These are phyloP conservation scores for Conomelus anceps DNA, from an alignment of 2,888 invertebrate species.

Conservation along the genomic window DNA sequence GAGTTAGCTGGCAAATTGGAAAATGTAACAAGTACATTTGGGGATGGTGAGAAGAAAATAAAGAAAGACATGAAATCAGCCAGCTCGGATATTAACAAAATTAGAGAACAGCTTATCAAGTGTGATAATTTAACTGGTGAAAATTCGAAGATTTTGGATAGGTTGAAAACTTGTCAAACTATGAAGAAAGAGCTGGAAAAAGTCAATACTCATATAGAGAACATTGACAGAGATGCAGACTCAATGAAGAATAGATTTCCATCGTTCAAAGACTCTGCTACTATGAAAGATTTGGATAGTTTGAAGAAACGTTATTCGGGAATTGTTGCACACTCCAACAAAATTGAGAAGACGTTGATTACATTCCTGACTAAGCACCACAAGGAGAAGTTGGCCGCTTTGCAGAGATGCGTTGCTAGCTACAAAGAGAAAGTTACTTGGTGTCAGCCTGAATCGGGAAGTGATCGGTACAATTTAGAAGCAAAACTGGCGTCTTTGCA, in stretches of 20 bases:
- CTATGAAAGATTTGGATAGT: slow-evolving; percentile 74
- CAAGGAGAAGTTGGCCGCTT: slow-evolving; percentile 72
- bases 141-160: slow-evolving; percentile 71
- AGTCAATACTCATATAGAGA: slow-evolving; percentile 60
- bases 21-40: slow-evolving; percentile 62
- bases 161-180: slow-evolving; percentile 66
- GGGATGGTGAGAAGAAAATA: slow-evolving; percentile 65
- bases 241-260: slow-evolving; percentile 69
- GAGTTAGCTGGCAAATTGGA: slow-evolving; percentile 68
- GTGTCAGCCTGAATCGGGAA: slow-evolving; percentile 83
- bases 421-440: slow-evolving; percentile 84
- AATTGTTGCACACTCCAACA: slow-evolving; percentile 68
- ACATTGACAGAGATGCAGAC: slow-evolving; percentile 60
- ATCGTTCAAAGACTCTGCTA: slow-evolving; percentile 65
- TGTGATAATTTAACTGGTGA: slow-evolving; percentile 87
- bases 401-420: slow-evolving; percentile 71
- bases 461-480: slow-evolving; percentile 87
- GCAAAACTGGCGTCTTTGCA: slow-evolving; percentile 75
- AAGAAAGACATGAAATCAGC: slow-evolving; percentile 63
- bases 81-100: slow-evolving; percentile 61
- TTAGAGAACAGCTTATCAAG: slow-evolving; percentile 77
- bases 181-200: slow-evolving; percentile 64
- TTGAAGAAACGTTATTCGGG: slow-evolving; percentile 79
- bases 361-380: slow-evolving; percentile 82
- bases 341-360: slow-evolving; percentile 67